phyloP scores from a whole-genome alignment of 2,797 vertebrate genomes.

The Lycodopsis pacificus region DNA sequence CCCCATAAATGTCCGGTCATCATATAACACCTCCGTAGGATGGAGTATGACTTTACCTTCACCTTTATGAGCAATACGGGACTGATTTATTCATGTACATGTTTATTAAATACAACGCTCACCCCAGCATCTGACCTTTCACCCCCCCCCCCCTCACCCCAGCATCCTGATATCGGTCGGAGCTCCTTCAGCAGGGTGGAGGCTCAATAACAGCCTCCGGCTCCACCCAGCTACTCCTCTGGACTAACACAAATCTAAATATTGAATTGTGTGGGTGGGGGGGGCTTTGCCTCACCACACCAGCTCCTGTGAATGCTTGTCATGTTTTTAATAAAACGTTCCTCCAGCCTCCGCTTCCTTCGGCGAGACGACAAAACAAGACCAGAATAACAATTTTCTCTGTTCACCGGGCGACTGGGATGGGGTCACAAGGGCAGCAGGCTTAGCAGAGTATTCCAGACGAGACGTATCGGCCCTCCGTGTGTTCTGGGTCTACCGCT shows the following conservation, averaged over 20 bases:
- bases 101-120: neutral
- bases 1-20: too few species aligned
- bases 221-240: neutral
- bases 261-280: neutral
- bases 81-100: neutral
- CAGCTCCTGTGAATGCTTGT: slow-evolving; percentile 3
- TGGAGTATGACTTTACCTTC: accelerated
- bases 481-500: too few species aligned
- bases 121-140: too few species aligned
- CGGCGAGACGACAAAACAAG: slow-evolving; percentile 26
- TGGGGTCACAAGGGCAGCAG: too few species aligned
- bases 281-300: neutral
- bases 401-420: neutral
- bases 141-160: too few species aligned
- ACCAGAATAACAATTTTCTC: slow-evolving; percentile 51
- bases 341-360: slow-evolving; percentile 26
- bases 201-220: neutral
- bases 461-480: too few species aligned
- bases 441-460: neutral
- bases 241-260: neutral
- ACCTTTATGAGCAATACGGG: neutral
- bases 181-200: neutral
- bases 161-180: too few species aligned
- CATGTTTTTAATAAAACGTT: slow-evolving; percentile 23
- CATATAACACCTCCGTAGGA: too few species aligned